Percentiles rank a stretch among this genome's conserved stretches.
These are phyloP conservation scores for Epsilonema sp. DNA, from an alignment of 2,888 invertebrate genomes.

Conservation along the genomic window DNA sequence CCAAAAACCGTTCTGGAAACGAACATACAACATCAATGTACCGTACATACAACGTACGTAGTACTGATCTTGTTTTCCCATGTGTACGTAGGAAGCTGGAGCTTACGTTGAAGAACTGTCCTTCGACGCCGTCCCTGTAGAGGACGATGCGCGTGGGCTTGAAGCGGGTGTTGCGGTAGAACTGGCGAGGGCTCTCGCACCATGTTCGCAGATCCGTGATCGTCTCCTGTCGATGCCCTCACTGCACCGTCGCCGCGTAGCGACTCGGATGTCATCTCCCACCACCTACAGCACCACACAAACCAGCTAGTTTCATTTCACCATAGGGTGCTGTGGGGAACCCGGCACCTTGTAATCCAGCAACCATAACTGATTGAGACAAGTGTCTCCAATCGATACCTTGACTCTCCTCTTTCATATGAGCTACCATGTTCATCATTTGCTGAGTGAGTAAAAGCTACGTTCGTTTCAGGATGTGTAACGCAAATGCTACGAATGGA, in stretches of 20 bases:
- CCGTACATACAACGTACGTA: too few species aligned
- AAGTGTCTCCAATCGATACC: slow-evolving; percentile 72
- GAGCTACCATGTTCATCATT: too few species aligned
- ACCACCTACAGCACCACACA: too few species aligned
- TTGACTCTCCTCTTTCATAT: too few species aligned
- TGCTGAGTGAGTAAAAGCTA: too few species aligned
- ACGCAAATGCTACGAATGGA: too few species aligned
- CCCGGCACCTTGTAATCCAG: slow-evolving; percentile 98
- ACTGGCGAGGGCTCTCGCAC: slow-evolving; percentile 79
- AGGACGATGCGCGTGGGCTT: slow-evolving; percentile 97
- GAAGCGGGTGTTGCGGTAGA: slow-evolving; percentile 96
- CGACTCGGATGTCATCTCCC: slow-evolving; percentile 96
- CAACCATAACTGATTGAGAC: slow-evolving; percentile 96
- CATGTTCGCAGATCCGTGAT: slow-evolving; percentile 80
- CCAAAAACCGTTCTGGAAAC: too few species aligned
- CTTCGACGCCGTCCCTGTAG: slow-evolving; percentile 98
- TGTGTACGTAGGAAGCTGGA: too few species aligned
- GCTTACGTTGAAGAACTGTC: slow-evolving; percentile 76
- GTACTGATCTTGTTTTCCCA: too few species aligned
- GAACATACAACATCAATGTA: too few species aligned
- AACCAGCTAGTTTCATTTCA: too few species aligned
- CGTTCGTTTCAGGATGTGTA: too few species aligned
- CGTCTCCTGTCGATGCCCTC: slow-evolving; percentile 68
- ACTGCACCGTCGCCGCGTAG: slow-evolving; percentile 90
- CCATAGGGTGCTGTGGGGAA: slow-evolving; percentile 93